Base-by-base conservation (phyloP, 2,888 invertebrate genomes). In the Hyppa rectilinea region DNA sequence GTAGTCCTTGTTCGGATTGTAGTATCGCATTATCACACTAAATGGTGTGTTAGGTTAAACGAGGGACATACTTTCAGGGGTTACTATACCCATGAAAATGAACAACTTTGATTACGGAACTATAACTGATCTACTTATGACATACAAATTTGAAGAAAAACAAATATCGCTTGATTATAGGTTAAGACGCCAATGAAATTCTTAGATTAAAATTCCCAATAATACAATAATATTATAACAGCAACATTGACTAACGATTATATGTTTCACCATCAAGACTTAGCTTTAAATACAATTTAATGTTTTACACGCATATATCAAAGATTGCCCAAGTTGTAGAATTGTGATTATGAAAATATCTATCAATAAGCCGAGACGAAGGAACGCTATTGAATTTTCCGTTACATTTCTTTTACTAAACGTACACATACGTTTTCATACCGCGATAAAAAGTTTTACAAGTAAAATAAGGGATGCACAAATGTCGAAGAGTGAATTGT, bases 341-440 rank as follows among this genome's bases (percentile, higher is more conserved):
- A 87, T 86, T 88, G 87, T 88, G 85, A 88, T 80, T 87, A 87
- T 88, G 84, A 85, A 77, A 81, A 86, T 81, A 78, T 84, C 82
- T 81, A 80, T 74, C 61, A 75, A 75, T 58, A 76, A 70, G 82
- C 75, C 78, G 82, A 78, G 79, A 83, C 77, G 73, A 80, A 81
- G 58, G 80, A 83, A 85, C 83, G 77, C 43, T 50, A 64, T 62
- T n/a, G 12, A 64, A 50, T 40, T 49, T 49, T 20, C 49, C 20
- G 17, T 78, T 36, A 49, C 0, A 47, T 38, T 43, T 58, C 2
- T 36, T 59, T 58, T 26, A 59, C 9, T 47, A 50, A 56, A 61
- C 53, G 20, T 43, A 56, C 31, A 49, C 10, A 29, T 12, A 36
- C n/a, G n/a, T 36, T 38, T 23, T 45, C 12, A 29, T 38, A 63